Evolutionary conservation across 2,113 vertebrate species (phyloP).

Genomic region (Hiodon tergisus): DNA sequence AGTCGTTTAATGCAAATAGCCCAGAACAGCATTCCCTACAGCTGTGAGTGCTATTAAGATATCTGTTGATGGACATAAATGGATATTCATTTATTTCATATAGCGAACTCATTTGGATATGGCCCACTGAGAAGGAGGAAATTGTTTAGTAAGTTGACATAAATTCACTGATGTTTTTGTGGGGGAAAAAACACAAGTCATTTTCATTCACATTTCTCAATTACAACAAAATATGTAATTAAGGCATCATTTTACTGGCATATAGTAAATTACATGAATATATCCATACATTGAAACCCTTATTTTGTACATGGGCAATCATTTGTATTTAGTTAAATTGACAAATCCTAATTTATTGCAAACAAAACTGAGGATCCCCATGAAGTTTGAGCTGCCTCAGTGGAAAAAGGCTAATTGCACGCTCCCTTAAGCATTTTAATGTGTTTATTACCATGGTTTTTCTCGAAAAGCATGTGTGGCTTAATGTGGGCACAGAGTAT

Average conservation of each 20-base stretch:
- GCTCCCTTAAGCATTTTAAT: not conserved
- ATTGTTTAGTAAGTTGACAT: conserved; percentile 20
- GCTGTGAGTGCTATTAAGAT: not conserved
- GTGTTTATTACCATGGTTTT: conserved; percentile 5
- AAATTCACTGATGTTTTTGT: conserved; percentile 4
- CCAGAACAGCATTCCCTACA: not conserved
- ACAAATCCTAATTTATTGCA: too few species aligned
- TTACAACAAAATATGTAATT: too few species aligned
- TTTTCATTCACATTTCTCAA: too few species aligned
- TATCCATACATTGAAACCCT: too few species aligned
- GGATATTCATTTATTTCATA: conserved; percentile 15
- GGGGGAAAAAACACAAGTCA: not conserved
- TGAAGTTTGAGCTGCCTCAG: not conserved
- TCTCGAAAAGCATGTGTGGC: conserved; percentile 12
- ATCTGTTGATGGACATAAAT: not conserved
- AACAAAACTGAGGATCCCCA: not conserved
- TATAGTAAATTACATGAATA: too few species aligned
- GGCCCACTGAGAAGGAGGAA: not conserved
- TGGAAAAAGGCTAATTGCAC: not conserved
- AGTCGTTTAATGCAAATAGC: not conserved
- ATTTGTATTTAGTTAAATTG: too few species aligned
- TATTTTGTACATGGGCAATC: too few species aligned
- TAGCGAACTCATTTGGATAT: not conserved
- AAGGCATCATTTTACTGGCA: too few species aligned
- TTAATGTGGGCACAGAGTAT: conserved; percentile 19